Conservation (phyloP, 2,113 vertebrate genomes). For the Callipepla californica region DNA sequence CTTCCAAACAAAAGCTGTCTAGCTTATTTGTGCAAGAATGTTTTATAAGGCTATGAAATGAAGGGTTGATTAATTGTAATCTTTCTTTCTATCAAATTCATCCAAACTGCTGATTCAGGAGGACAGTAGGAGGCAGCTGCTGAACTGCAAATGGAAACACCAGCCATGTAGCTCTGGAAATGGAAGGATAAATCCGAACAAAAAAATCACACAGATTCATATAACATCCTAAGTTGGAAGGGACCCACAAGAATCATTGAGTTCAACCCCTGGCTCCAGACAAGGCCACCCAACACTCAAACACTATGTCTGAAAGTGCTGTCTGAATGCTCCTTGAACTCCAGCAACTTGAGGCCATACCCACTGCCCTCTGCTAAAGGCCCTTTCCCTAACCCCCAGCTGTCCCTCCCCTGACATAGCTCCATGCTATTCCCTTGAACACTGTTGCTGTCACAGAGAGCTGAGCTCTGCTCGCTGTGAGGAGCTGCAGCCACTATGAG, state of each 20-base stretch:
- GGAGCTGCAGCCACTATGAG: background rate
- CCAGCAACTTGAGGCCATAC: background rate
- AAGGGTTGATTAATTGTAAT: background rate
- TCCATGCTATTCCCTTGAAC: background rate
- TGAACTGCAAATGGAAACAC: constrained; percentile 31
- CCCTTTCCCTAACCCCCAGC: background rate
- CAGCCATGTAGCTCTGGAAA: background rate
- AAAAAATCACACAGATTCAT: background rate
- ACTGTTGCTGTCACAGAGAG: background rate
- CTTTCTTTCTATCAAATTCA: background rate
- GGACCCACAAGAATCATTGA: background rate
- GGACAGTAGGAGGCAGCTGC: constrained; percentile 37
- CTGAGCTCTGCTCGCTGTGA: background rate
- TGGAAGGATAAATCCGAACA: fast-evolving
- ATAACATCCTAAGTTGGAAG: background rate
- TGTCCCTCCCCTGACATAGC: background rate
- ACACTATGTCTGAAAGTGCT: background rate
- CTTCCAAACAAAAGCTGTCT: background rate
- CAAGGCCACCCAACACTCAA: background rate
- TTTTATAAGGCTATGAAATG: constrained; percentile 34
- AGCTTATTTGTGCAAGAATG: background rate
- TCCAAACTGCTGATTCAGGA: constrained; percentile 17
- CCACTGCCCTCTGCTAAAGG: background rate
- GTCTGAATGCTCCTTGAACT: background rate
- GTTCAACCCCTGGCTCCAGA: background rate